Evolutionary conservation across 2,113 vertebrate genomes (phyloP).

Genomic region (Machaerirhynchus nigripectus): DNA sequence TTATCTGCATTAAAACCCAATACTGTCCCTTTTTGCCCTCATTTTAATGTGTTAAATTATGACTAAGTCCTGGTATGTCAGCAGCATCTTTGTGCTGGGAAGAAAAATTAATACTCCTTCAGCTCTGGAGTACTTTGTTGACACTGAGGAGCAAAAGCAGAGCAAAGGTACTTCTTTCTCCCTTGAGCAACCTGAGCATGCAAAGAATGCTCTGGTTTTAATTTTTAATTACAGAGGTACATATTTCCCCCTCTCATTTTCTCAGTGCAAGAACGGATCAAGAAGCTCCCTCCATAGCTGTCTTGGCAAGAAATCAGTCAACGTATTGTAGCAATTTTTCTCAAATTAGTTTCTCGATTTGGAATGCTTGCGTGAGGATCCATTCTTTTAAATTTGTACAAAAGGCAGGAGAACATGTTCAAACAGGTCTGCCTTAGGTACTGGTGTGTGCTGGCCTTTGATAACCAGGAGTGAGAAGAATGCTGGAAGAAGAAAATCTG

Average conservation of each 20-base stretch:
- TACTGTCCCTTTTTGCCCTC: not conserved
- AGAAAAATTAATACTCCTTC: conserved; percentile 43
- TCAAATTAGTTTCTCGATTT: conserved; percentile 78
- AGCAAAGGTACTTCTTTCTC: not conserved
- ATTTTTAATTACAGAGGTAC: conserved; percentile 69
- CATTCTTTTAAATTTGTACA: conserved; percentile 75
- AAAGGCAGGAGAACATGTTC: conserved; percentile 77
- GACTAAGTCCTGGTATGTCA: conserved; percentile 34
- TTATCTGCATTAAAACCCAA: conserved; percentile 25
- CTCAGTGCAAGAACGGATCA: conserved; percentile 43
- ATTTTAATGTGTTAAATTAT: not conserved
- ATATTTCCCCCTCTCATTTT: conserved; percentile 42
- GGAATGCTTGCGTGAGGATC: conserved; percentile 77
- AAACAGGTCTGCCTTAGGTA: conserved; percentile 73
- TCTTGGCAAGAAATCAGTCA: conserved; percentile 76
- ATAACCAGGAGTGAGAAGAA: conserved; percentile 47
- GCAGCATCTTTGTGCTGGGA: conserved; percentile 6
- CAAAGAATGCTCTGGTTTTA: conserved; percentile 19
- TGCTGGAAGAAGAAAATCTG: conserved; percentile 20
- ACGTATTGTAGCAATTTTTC: conserved; percentile 75
- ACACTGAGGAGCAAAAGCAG: conserved; percentile 36
- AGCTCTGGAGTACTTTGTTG: conserved; percentile 29
- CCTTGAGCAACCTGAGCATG: not conserved
- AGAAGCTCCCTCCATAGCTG: conserved; percentile 63
- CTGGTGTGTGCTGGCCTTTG: conserved; percentile 58